These are phyloP conservation scores for Apoda limacodes DNA, from an alignment of 2,888 invertebrate species.

Conservation along the genomic window DNA sequence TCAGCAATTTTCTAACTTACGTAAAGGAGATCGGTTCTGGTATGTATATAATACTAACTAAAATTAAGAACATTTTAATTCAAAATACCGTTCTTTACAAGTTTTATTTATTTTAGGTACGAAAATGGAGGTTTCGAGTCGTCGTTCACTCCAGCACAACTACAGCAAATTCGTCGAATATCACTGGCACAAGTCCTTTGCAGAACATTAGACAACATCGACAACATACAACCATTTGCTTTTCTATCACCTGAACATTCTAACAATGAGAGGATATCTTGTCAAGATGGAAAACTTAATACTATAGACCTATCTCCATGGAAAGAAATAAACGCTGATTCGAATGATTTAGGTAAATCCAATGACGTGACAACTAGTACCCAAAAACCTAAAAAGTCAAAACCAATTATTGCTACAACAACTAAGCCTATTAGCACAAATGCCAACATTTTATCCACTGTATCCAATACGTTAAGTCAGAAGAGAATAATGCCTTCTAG, in stretches of 20 bases:
- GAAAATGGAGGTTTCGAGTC: slow-evolving; percentile 82
- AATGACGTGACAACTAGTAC: slow-evolving; percentile 24
- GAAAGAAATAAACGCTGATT: slow-evolving; percentile 61
- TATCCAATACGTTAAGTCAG: no score
- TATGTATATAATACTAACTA: no score
- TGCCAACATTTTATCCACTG: slow-evolving; percentile 22
- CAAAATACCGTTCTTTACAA: no score
- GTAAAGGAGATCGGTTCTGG: slow-evolving; percentile 85
- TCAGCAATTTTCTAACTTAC: slow-evolving; percentile 83
- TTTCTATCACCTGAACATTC: slow-evolving; percentile 72
- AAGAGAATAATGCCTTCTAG: no score
- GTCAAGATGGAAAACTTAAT: slow-evolving; percentile 62
- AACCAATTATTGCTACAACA: slow-evolving; percentile 27
- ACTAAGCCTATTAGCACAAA: slow-evolving; percentile 29
- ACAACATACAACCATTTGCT: slow-evolving; percentile 78
- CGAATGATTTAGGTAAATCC: slow-evolving; percentile 47
- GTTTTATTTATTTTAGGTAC: slow-evolving; percentile 59
- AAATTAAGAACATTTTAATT: no score
- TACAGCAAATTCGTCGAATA: slow-evolving; percentile 78
- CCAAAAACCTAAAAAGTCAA: slow-evolving; percentile 16
- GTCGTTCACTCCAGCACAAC: slow-evolving; percentile 80
- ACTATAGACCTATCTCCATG: slow-evolving; percentile 73
- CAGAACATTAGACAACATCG: slow-evolving; percentile 73
- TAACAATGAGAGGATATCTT: slow-evolving; percentile 71
- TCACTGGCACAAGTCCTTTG: slow-evolving; percentile 81